A percentile compares a stretch with the other conserved stretches of the same genome.
These are phyloP conservation scores for Helicolenus hilgendorfi DNA, from an alignment of 2,797 vertebrate species.

Conservation along the genomic window DNA sequence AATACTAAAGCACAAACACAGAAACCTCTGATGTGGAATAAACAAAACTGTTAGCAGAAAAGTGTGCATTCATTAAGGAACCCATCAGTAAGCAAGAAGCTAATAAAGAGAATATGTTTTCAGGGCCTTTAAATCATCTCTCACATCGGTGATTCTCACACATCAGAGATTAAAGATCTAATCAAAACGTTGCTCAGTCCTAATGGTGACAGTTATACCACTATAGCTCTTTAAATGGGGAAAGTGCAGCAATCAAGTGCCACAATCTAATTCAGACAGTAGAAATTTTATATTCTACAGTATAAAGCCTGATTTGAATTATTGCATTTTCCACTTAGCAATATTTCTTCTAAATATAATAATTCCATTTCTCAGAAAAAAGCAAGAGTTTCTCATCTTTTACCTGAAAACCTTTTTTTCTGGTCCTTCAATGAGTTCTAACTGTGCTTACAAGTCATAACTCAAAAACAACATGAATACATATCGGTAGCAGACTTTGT, in stretches of 20 bases:
- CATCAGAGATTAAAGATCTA: neutral
- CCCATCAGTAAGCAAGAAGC: neutral
- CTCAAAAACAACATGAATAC: conserved; percentile 27
- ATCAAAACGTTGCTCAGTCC: neutral
- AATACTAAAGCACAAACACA: neutral
- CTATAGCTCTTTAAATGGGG: neutral
- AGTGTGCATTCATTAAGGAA: neutral
- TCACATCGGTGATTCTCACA: neutral
- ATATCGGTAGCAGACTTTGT: conserved; percentile 8
- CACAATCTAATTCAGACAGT: neutral
- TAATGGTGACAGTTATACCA: neutral
- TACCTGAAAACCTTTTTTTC: neutral
- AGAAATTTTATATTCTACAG: neutral
- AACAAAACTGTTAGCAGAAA: neutral
- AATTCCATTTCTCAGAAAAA: neutral
- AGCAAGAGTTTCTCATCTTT: neutral
- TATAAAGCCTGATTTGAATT: neutral
- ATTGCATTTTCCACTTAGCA: neutral
- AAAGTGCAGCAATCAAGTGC: neutral
- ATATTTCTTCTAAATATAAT: neutral
- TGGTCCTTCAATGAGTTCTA: neutral
- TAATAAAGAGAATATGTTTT: neutral
- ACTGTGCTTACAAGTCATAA: neutral
- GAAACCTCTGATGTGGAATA: neutral
- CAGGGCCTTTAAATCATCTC: neutral